Percentiles rank a stretch among this genome's conserved stretches.
These are phyloP conservation scores for Leucoraja ocellata DNA, from an alignment of 2,797 vertebrate genomes.

Conservation along the genomic window DNA sequence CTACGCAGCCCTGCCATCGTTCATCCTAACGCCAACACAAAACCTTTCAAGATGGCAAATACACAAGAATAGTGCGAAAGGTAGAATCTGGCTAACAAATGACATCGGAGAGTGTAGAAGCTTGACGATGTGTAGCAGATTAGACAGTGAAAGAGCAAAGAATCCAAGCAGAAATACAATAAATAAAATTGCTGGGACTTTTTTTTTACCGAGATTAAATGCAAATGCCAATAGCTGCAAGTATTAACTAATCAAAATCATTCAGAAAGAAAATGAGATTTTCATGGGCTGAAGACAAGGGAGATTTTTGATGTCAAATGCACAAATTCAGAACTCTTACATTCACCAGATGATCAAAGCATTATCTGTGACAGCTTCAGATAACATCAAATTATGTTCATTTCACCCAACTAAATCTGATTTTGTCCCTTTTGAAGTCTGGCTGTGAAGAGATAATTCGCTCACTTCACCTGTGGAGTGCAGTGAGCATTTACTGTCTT, in stretches of 20 bases:
- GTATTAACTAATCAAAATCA: neutral
- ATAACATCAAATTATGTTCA: neutral
- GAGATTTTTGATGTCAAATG: neutral
- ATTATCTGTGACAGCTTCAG: neutral
- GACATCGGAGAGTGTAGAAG: neutral
- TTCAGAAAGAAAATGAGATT: neutral
- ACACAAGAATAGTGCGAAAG: neutral
- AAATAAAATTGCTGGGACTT: neutral
- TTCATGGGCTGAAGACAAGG: neutral
- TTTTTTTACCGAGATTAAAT: neutral
- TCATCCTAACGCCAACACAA: neutral
- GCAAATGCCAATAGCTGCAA: neutral
- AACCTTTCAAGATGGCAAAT: neutral
- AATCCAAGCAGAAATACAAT: neutral
- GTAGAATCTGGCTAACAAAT: neutral
- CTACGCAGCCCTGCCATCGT: too few relatives aligned
- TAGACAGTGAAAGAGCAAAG: neutral
- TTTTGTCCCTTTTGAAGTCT: neutral
- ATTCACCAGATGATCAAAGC: neutral
- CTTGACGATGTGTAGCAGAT: neutral
- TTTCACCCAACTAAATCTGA: neutral
- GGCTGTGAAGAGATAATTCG: neutral
- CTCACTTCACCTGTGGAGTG: neutral
- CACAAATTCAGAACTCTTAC: neutral
- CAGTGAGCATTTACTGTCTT: neutral